A percentile compares a stretch with the other conserved stretches of the same genome.
phyloP scores from a whole-genome alignment of 2,113 vertebrate genomes.

The Calyptommatus sinebrachiatus region DNA sequence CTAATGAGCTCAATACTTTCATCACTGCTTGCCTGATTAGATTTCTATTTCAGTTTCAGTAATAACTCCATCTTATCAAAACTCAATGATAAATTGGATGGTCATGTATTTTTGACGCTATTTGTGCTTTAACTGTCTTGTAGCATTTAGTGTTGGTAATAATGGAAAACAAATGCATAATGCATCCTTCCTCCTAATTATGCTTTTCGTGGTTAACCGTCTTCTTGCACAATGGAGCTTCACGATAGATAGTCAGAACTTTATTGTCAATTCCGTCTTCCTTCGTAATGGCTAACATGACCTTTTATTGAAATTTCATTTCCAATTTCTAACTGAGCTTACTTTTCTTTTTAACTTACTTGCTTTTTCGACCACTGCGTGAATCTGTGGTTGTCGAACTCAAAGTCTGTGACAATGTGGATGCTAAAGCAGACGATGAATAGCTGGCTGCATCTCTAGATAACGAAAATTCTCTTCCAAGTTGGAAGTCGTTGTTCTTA shows the following conservation, averaged over 20 bases:
- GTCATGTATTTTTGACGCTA: neutral
- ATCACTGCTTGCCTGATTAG: too few relatives aligned
- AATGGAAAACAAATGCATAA: neutral
- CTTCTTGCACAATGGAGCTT: too few relatives aligned
- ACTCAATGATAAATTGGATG: neutral
- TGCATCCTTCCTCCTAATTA: too few relatives aligned
- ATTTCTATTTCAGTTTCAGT: neutral
- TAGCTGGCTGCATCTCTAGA: conserved; percentile 84
- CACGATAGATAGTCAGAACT: too few relatives aligned
- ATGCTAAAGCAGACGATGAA: conserved; percentile 92
- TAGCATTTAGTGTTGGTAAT: too few relatives aligned
- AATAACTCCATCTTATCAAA: neutral
- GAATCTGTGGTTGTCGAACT: conserved; percentile 85
- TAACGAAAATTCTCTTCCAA: conserved; percentile 88
- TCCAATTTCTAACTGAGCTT: neutral
- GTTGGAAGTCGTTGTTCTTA: conserved; percentile 97
- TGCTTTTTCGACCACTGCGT: conserved; percentile 92
- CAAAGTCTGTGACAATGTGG: conserved; percentile 91
- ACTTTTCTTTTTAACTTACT: conserved; percentile 74
- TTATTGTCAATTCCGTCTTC: neutral
- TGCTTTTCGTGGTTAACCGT: too few relatives aligned
- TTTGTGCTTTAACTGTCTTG: too few relatives aligned
- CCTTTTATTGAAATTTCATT: neutral
- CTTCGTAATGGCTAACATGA: neutral
- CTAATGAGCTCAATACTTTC: too few relatives aligned